A percentile compares a stretch with the other conserved stretches of the same genome.
Evolutionary conservation across 2,113 vertebrate species (phyloP).

Genomic region (Dinomys branickii): DNA sequence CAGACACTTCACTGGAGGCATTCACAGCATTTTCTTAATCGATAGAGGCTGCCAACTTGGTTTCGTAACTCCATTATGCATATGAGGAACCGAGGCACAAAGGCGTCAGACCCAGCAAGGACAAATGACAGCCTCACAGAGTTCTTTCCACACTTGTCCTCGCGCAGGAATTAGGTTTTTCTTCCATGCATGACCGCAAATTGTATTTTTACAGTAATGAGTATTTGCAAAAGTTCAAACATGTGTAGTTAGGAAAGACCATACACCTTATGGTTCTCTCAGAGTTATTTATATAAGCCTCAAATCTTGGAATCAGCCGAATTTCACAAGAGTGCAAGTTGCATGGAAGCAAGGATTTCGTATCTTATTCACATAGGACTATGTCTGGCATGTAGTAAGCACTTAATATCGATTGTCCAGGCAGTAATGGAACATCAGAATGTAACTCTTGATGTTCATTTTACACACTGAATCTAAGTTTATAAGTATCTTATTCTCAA

Average conservation of each 20-base stretch:
- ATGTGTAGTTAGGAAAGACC: neutral
- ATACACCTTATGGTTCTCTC: neutral
- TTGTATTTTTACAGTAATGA: neutral
- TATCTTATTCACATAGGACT: neutral
- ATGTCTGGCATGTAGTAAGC: neutral
- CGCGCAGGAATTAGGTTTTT: neutral
- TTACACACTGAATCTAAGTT: conserved; percentile 2
- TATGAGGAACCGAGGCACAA: neutral
- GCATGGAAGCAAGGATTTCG: neutral
- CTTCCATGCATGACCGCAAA: neutral
- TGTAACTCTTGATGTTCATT: neutral
- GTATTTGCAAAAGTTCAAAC: neutral
- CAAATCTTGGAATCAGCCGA: neutral
- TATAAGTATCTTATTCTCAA: neutral
- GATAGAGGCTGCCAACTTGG: neutral
- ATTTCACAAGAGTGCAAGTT: neutral
- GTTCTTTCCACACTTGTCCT: neutral
- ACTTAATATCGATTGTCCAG: neutral
- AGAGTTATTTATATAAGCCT: neutral
- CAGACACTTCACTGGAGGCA: neutral
- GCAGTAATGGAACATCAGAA: neutral
- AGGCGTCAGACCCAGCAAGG: neutral
- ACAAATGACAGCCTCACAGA: neutral
- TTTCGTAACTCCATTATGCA: neutral
- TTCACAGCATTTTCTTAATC: neutral